Evolutionary conservation across 2,888 invertebrate species (phyloP).

Genomic region (Cryptophagus acutangulus): DNA sequence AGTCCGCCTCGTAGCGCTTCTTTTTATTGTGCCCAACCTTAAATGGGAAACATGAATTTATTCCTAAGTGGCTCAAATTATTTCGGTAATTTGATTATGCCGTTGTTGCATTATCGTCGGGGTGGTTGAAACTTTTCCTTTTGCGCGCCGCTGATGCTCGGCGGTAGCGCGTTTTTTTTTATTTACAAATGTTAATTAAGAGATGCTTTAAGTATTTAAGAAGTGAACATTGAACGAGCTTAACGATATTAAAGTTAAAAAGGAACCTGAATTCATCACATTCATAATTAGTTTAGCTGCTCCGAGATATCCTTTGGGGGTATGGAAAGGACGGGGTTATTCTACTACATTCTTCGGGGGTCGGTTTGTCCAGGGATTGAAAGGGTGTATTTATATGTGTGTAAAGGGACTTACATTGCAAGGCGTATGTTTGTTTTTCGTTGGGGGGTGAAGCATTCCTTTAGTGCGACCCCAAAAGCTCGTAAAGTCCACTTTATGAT

Average conservation of each 20-base stretch:
- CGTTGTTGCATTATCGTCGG: not conserved
- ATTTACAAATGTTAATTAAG: constrained; percentile 32
- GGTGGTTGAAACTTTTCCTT: not conserved
- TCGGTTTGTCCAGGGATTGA: constrained; percentile 24
- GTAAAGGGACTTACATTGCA: constrained; percentile 23
- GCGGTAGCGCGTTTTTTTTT: no score
- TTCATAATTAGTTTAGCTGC: constrained; percentile 46
- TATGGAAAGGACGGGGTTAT: constrained; percentile 19
- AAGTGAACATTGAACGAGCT: constrained; percentile 32
- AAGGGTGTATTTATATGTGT: no score
- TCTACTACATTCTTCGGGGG: constrained; percentile 27
- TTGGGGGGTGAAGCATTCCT: constrained; percentile 44
- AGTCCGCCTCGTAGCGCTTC: no score
- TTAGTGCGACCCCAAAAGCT: constrained; percentile 43
- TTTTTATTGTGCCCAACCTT: not conserved
- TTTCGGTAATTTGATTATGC: constrained; percentile 15
- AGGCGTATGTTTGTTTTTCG: constrained; percentile 36
- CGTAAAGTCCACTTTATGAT: constrained; percentile 51
- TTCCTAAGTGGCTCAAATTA: constrained; percentile 16
- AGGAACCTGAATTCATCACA: constrained; percentile 44
- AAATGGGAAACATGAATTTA: constrained; percentile 15
- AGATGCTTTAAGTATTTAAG: constrained; percentile 33
- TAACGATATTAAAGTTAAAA: constrained; percentile 42
- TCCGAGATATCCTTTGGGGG: constrained; percentile 38
- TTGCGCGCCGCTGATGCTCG: no score